Evolutionary conservation across 2,888 invertebrate genomes (phyloP).

Genomic region (Apeira syringaria): DNA sequence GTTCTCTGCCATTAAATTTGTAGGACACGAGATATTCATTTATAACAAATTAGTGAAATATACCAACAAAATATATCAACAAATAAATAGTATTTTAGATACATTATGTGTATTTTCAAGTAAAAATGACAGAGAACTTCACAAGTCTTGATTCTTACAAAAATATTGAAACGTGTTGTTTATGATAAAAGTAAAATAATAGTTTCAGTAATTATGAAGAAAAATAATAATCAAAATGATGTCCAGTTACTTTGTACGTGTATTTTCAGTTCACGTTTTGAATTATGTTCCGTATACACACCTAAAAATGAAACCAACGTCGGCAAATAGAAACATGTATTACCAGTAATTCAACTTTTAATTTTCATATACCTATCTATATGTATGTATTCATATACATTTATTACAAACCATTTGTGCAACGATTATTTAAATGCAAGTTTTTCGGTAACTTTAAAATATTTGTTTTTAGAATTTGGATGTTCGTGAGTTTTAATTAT

Average conservation of each 20-base stretch:
- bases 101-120: conserved; percentile 44
- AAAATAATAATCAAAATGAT: conserved; percentile 38
- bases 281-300: conserved; percentile 47
- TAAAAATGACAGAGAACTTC: conserved; percentile 28
- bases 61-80: conserved; percentile 42
- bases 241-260: conserved; percentile 42
- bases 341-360: conserved; percentile 37
- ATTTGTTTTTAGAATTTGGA: conserved; percentile 31
- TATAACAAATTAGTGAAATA: conserved; percentile 59
- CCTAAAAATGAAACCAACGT: conserved; percentile 40
- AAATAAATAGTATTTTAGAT: conserved; percentile 56
- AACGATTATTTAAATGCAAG: too few species aligned
- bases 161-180: conserved; percentile 37
- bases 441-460: conserved; percentile 37
- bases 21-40: conserved; percentile 41
- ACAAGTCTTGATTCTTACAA: conserved; percentile 28
- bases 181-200: conserved; percentile 48
- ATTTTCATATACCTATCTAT: conserved; percentile 40
- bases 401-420: too few species aligned
- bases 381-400: too few species aligned
- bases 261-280: conserved; percentile 52
- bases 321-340: conserved; percentile 47
- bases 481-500: conserved; percentile 23
- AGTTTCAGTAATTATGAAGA: conserved; percentile 45
- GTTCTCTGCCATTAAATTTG: conserved; percentile 39